Evolutionary conservation across 2,888 invertebrate species (phyloP).

Genomic region (Eumerus sabulonum): DNA sequence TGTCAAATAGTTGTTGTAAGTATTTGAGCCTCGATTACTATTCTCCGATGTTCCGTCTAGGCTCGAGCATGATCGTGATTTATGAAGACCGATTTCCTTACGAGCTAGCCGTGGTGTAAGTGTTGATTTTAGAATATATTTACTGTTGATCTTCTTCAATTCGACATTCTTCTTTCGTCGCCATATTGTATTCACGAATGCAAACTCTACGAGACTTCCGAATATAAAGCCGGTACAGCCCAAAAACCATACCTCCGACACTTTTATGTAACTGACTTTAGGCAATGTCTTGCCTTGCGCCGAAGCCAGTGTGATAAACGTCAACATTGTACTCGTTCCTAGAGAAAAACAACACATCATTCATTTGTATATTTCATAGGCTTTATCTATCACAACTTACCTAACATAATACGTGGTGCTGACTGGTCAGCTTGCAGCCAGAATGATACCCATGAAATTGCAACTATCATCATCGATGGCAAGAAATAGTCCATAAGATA

Average conservation of each 20-base stretch:
- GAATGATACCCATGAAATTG: slow-evolving; percentile 93
- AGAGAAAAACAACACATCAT: slow-evolving; percentile 3
- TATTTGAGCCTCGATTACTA: slow-evolving; percentile 78
- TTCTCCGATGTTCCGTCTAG: slow-evolving; percentile 80
- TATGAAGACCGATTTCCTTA: slow-evolving; percentile 84
- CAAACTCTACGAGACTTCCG: slow-evolving; percentile 91
- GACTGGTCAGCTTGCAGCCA: slow-evolving; percentile 93
- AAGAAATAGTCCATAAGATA: slow-evolving; percentile 94
- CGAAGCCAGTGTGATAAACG: slow-evolving; percentile 92
- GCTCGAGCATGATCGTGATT: slow-evolving; percentile 87
- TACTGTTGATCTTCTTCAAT: slow-evolving; percentile 82
- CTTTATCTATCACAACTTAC: slow-evolving; percentile 78
- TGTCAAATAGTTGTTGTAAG: slow-evolving; percentile 86
- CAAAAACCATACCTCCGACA: slow-evolving; percentile 93
- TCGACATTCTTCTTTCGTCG: slow-evolving; percentile 83
- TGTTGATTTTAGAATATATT: slow-evolving; percentile 90
- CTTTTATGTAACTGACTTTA: slow-evolving; percentile 93
- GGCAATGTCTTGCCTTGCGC: slow-evolving; percentile 91
- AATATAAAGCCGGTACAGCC: slow-evolving; percentile 92
- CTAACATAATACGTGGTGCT: slow-evolving; percentile 89
- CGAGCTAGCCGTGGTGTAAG: slow-evolving; percentile 88
- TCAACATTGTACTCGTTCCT: slow-evolving; percentile 91
- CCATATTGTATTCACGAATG: slow-evolving; percentile 94
- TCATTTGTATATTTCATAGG: neutral
- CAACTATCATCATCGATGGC: slow-evolving; percentile 91